Percentiles rank a stretch among this genome's conserved stretches.
phyloP scores from a whole-genome alignment of 2,797 vertebrate species.

The Aplochiton taeniatus region DNA sequence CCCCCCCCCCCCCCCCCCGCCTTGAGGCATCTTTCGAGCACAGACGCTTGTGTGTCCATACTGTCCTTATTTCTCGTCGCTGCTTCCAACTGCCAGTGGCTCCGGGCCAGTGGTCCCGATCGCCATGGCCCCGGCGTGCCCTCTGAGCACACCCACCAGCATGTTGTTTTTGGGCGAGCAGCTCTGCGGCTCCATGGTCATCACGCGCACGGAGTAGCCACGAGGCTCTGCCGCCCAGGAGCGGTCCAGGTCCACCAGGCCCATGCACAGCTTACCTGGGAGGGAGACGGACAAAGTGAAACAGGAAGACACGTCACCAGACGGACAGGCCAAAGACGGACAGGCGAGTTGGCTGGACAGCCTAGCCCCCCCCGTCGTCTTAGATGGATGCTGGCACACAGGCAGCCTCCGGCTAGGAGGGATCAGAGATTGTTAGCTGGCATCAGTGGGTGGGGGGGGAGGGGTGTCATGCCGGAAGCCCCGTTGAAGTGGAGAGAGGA shows the following conservation, averaged over 20 bases:
- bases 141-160: constrained; percentile 79
- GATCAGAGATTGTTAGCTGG: constrained; percentile 54
- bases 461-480: constrained; percentile 12
- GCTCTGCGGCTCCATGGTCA: constrained; percentile 94
- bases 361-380: neutral
- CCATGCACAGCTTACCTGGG: constrained; percentile 93
- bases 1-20: too few relatives aligned
- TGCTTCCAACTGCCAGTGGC: neutral
- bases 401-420: constrained; percentile 39
- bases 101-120: constrained; percentile 20
- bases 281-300: neutral
- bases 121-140: neutral
- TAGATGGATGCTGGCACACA: constrained; percentile 19
- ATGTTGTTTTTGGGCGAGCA: constrained; percentile 99
- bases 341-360: too few relatives aligned
- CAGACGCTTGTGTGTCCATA: too few relatives aligned
- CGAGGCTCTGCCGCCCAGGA: constrained; percentile 85
- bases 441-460: constrained; percentile 46
- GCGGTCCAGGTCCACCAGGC: constrained; percentile 94
- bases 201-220: constrained; percentile 84
- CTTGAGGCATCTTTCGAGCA: too few relatives aligned
- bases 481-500: constrained; percentile 45
- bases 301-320: neutral
- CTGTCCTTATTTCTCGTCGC: too few relatives aligned
- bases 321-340: neutral